These are phyloP conservation scores for Maconellicoccus hirsutus DNA, from an alignment of 1,140 invertebrate species.

Conservation along the genomic window DNA sequence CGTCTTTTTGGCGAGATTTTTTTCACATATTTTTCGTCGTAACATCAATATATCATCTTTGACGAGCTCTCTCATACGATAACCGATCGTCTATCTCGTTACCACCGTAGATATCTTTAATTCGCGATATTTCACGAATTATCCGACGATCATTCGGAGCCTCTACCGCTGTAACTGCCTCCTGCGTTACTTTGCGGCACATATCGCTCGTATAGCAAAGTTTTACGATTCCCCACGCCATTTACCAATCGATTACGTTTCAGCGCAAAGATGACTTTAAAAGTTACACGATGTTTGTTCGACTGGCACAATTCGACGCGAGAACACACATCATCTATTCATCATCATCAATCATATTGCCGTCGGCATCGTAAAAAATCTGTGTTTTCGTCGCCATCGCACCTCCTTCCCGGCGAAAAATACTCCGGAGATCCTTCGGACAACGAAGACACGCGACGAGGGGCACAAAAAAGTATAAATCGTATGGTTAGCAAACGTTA, in stretches of 20 bases:
- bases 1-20: too few relatives aligned
- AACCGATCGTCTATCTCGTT: too few relatives aligned
- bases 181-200: too few relatives aligned
- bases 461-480: background rate
- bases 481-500: constrained; percentile 7
- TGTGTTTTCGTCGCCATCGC: background rate
- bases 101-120: too few relatives aligned
- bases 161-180: too few relatives aligned
- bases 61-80: too few relatives aligned
- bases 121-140: too few relatives aligned
- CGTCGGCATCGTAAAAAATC: background rate
- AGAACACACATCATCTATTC: background rate
- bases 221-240: background rate
- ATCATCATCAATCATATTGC: background rate
- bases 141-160: too few relatives aligned
- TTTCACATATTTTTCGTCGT: too few relatives aligned
- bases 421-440: background rate
- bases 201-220: too few relatives aligned
- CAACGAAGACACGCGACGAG: too few relatives aligned
- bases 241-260: background rate
- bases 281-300: background rate
- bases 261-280: background rate
- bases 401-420: background rate
- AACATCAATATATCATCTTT: too few relatives aligned
- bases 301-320: background rate